Percentiles rank a stretch among this genome's conserved stretches.
Conservation (phyloP, 2,797 vertebrate genomes). For the Clamator glandarius region DNA sequence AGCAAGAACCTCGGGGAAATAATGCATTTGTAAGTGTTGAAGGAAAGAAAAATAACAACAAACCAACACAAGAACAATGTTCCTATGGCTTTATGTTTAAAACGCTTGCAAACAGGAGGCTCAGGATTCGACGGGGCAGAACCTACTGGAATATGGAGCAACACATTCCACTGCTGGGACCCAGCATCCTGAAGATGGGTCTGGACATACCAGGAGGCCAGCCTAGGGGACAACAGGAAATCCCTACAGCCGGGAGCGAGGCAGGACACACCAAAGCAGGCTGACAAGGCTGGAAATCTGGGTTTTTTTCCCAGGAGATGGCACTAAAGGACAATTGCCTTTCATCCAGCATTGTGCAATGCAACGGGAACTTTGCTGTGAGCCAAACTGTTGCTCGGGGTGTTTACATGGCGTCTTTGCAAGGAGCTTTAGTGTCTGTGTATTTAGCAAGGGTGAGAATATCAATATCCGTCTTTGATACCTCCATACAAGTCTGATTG, state of each 20-base stretch:
- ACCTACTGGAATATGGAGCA: not conserved
- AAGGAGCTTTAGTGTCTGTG: not conserved
- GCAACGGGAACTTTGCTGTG: not conserved
- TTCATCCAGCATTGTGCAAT: not conserved
- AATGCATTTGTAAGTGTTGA: not conserved
- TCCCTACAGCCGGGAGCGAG: not conserved
- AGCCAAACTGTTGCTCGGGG: not conserved
- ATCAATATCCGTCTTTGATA: not conserved
- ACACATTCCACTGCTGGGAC: not conserved
- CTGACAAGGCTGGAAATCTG: not conserved
- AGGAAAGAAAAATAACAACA: not conserved
- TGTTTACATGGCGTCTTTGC: not conserved
- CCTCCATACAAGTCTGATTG: not conserved
- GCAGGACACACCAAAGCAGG: not conserved
- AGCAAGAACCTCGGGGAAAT: not conserved
- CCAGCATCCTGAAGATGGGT: not conserved
- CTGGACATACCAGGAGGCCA: not conserved
- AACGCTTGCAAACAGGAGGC: not conserved
- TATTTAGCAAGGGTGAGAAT: not conserved
- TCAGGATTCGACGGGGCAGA: not conserved
- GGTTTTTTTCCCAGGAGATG: conserved; percentile 59
- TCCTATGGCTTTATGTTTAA: not conserved
- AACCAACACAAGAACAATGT: not conserved
- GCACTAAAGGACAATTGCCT: conserved; percentile 51
- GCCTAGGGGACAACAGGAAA: not conserved